Base-by-base conservation (phyloP, 2,888 invertebrate species). In the Cinara cedri region DNA sequence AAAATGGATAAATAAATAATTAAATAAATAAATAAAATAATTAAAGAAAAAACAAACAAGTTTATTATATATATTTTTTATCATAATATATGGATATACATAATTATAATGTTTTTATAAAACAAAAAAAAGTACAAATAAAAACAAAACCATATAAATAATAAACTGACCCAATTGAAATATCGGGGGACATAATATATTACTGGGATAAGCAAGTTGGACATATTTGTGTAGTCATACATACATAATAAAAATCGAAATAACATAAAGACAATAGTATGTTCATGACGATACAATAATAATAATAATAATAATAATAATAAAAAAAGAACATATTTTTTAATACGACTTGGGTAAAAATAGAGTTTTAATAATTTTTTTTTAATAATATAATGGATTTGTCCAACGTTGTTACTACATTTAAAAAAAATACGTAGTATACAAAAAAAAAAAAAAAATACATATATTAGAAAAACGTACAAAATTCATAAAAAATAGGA, bases 401-500 rank as follows among this genome's bases (percentile, higher is more conserved):
- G 76, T 81, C 82, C 72, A 82, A 81, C 81, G 71, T 81, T 76
- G 71, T 81, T 76, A 75, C 81, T 81, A 81, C 81, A 81, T 82
- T 74, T 65, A 81, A 81, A 82, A n/a, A n/a, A 82, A 82, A 82
- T 78, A 70, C 68, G 68, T 78, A 78, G 78, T 78, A 78, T 78
- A 70, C 76, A 78, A 78, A 78, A 78, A 78, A 60, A 60, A 71
- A 68, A 68, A 68, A 68, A 72, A 60, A 46, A 74, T 57, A 34
- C 34, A 72, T 60, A 44, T 49, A 78, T 81, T 82, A 81, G 81
- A 81, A 82, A 82, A 82, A 82, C 81, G 82, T 82, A 82, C 82
- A 82, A 82, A 82, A 82, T 82, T 82, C 82, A 82, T 82, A 82
- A 82, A 82, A 82, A 82, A 82, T 82, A 82, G 82, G 82, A 83